phyloP scores from a whole-genome alignment of 2,797 vertebrate species.

The Enteromius radiatus region DNA sequence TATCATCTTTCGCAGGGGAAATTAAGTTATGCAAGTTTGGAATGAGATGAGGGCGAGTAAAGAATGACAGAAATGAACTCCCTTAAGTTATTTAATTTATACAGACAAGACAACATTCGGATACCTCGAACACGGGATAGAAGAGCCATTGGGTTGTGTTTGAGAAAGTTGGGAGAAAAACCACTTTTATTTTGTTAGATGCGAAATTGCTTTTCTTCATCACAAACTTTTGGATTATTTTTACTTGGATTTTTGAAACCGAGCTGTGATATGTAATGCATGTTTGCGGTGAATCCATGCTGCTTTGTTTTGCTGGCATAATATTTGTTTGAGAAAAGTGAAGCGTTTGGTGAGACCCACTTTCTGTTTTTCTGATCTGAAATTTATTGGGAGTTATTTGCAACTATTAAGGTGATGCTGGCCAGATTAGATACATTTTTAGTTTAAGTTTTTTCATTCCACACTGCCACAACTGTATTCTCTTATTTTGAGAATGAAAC shows the following conservation, averaged over 20 bases:
- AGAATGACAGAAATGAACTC: background rate
- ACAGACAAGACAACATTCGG: background rate
- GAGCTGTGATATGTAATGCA: background rate
- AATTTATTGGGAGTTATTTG: background rate
- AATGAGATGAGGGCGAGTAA: background rate
- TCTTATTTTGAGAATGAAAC: conserved; percentile 4
- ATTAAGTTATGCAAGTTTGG: background rate
- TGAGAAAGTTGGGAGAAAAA: background rate
- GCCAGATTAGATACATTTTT: background rate
- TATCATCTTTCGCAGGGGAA: background rate
- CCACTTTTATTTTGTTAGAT: background rate
- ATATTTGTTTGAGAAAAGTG: conserved; percentile 1
- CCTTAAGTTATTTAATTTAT: background rate
- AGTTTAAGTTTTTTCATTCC: conserved; percentile 23
- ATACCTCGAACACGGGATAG: background rate
- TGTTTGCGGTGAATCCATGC: conserved; percentile 18
- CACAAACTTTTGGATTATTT: background rate
- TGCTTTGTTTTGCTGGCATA: background rate
- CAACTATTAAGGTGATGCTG: background rate
- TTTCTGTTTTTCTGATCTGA: background rate
- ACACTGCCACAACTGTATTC: background rate
- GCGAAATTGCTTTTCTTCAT: background rate
- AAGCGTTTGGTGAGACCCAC: background rate
- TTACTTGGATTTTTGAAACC: background rate
- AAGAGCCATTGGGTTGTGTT: background rate